Percentiles rank a stretch among this genome's conserved stretches.
These are phyloP conservation scores for Lutjanus campechanus DNA, from an alignment of 2,797 vertebrate genomes.

Conservation along the genomic window DNA sequence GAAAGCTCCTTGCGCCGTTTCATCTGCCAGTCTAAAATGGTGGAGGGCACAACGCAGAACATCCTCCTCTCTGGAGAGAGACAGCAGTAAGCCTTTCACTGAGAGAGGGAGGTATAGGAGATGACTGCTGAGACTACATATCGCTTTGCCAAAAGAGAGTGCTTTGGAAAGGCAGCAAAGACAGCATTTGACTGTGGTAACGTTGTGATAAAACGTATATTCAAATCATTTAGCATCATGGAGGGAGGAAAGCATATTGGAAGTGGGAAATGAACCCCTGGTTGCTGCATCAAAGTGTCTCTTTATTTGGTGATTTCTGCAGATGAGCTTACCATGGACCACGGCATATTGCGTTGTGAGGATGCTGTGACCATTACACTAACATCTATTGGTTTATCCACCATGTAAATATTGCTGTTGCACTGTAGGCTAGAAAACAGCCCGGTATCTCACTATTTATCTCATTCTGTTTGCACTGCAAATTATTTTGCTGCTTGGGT, in stretches of 20 bases:
- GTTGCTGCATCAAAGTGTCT: neutral
- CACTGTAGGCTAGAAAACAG: constrained; percentile 1
- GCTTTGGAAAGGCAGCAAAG: constrained; percentile 44
- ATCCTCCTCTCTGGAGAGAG: constrained; percentile 67
- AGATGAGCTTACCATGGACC: neutral
- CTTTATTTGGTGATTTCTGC: neutral
- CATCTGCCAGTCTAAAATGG: constrained; percentile 78
- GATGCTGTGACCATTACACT: neutral
- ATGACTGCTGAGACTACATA: constrained; percentile 71
- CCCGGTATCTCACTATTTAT: neutral
- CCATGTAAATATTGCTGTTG: constrained; percentile 1
- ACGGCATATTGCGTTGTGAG: neutral
- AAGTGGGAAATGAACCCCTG: constrained; percentile 24
- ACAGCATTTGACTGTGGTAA: constrained; percentile 44
- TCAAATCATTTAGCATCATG: constrained; percentile 48
- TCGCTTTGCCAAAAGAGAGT: constrained; percentile 45
- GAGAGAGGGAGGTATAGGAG: constrained; percentile 53
- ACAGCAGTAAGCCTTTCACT: constrained; percentile 65
- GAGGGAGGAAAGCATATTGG: constrained; percentile 6
- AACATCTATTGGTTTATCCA: neutral
- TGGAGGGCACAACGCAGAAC: constrained; percentile 65
- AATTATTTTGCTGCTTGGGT: no score
- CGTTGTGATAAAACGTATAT: constrained; percentile 49
- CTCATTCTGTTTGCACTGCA: neutral
- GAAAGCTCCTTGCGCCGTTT: constrained; percentile 64